Base-by-base conservation (phyloP, 1,140 invertebrate genomes). In the Bombus affinis region DNA sequence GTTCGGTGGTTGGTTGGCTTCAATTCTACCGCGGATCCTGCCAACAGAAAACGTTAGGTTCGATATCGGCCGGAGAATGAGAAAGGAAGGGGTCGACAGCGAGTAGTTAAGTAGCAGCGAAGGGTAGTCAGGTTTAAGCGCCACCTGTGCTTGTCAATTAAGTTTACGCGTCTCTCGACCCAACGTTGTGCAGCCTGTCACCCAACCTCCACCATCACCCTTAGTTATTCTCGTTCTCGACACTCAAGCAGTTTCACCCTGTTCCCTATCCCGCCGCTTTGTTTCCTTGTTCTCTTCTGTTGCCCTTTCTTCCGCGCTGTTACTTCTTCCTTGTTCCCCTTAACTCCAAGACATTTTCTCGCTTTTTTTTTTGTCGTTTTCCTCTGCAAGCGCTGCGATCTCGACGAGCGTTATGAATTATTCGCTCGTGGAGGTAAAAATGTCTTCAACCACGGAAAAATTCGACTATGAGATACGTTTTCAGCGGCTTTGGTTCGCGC, bases 91-190 rank as follows among this genome's bases (percentile, higher is more conserved):
- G 37, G 42, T 74, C 53, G 86, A 87, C 72, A 90, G 81, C 82
- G 82, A 88, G 90, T 86, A 86, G 90, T 91, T 90, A 90, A 91
- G 88, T 88, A 91, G 88, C 90, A 90, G 89, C 88, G 87, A 89
- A 92, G 90, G 88, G 89, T 92, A 92, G 91, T 90, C 91, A 90
- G 92, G 93, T 93, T 92, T 90, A 93, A 93, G 92, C 93, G 92
- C 91, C 93, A 94, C 92, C 93, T 94, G 93, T 92, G 92, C 92
- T 92, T 92, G 92, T 93, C 93, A 92, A 94, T 94, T 93, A 93
- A 93, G 92, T 94, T 93, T 92, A 93, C 93, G 93, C 90, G 92
- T 92, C 89, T 92, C 88, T 89, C 90, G 89, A 87, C 88, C 91
- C 91, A 82, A 84, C 89, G 84, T 81, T 76, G 81, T 77, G 84